phyloP scores from a whole-genome alignment of 2,888 invertebrate species.

The Cenopis cana region DNA sequence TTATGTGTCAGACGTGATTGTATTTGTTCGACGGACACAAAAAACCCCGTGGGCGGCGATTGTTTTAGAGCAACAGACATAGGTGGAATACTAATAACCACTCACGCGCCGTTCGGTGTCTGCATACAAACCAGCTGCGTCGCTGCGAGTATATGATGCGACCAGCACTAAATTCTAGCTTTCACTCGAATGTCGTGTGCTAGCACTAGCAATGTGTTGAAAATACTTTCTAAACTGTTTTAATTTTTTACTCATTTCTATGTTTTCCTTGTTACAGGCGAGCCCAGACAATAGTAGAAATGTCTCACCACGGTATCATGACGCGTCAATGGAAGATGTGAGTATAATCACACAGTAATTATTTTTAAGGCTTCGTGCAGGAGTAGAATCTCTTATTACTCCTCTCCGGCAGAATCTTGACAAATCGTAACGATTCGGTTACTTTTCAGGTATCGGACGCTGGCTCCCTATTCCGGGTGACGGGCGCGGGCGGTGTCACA shows the following conservation, averaged over 20 bases:
- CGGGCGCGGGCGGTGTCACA: constrained; percentile 88
- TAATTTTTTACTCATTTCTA: not conserved
- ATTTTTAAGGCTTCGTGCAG: no score
- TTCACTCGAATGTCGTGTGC: constrained; percentile 33
- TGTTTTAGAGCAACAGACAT: constrained; percentile 68
- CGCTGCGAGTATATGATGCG: constrained; percentile 27
- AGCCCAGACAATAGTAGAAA: constrained; percentile 83
- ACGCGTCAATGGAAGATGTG: constrained; percentile 82
- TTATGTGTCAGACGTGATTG: constrained; percentile 67
- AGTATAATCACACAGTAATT: constrained; percentile 53
- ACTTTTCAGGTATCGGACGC: constrained; percentile 75
- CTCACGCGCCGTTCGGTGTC: constrained; percentile 52
- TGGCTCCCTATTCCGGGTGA: constrained; percentile 77
- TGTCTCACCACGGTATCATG: constrained; percentile 80
- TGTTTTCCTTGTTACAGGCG: constrained; percentile 73
- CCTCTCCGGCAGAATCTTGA: not conserved
- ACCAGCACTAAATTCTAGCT: constrained; percentile 38
- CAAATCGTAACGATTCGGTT: not conserved
- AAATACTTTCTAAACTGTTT: constrained; percentile 3
- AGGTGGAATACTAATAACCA: constrained; percentile 70
- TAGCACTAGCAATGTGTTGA: not conserved
- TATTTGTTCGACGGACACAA: constrained; percentile 66
- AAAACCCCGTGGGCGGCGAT: constrained; percentile 68
- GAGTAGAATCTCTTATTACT: no score
- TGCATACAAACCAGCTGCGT: constrained; percentile 38